Conservation (phyloP, 2,888 invertebrate genomes). For the Trissolcus brochymenae region DNA sequence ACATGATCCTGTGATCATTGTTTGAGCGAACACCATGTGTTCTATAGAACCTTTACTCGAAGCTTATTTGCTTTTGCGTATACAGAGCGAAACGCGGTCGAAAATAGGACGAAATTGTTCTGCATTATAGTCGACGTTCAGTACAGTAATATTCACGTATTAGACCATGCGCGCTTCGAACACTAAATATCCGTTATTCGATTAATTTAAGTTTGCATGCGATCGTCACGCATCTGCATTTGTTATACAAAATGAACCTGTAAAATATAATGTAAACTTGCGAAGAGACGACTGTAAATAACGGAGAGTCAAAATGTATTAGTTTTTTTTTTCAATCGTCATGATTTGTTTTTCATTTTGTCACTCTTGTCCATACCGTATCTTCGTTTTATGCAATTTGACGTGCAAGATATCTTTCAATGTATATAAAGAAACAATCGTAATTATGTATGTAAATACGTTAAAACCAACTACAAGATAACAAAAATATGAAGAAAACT, state of each 20-base stretch:
- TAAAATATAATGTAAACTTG: too few species aligned
- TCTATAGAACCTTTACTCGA: slow-evolving; percentile 56
- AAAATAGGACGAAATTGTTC: slow-evolving; percentile 26
- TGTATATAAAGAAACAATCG: slow-evolving; percentile 65
- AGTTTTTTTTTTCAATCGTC: too few species aligned
- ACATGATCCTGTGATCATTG: slow-evolving; percentile 58
- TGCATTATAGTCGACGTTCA: slow-evolving; percentile 23
- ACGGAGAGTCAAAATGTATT: too few species aligned
- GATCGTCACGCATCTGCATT: slow-evolving; percentile 11
- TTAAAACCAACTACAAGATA: slow-evolving; percentile 58
- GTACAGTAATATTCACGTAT: neutral
- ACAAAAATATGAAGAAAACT: slow-evolving; percentile 70
- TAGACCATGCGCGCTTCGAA: too few species aligned
- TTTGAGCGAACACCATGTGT: slow-evolving; percentile 60
- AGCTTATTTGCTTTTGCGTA: slow-evolving; percentile 57
- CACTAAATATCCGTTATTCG: neutral
- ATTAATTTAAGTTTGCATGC: too few species aligned
- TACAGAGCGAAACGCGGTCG: too few species aligned
- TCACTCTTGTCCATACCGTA: slow-evolving; percentile 57
- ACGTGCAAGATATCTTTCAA: slow-evolving; percentile 67
- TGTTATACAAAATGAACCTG: slow-evolving; percentile 6
- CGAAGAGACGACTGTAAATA: too few species aligned
- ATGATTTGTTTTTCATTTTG: neutral
- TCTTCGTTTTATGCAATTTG: slow-evolving; percentile 58
- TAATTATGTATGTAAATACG: slow-evolving; percentile 70